Base-by-base conservation (phyloP, 2,797 vertebrate species). In the Chelmon rostratus region DNA sequence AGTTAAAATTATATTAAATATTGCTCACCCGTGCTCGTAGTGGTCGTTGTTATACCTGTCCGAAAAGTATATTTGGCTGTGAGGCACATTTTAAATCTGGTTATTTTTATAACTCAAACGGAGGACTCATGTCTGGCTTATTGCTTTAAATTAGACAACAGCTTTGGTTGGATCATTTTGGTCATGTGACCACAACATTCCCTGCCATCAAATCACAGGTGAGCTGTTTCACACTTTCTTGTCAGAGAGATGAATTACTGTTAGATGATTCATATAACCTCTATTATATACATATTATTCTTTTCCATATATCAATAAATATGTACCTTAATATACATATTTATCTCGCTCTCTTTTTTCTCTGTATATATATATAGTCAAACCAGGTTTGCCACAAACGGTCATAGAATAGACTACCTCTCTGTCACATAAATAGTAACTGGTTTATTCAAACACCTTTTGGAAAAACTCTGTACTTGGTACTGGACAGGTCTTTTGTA, bases 141-240 rank as follows among this genome's bases (percentile, higher is more conserved):
- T 33, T 35, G 16, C 10, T 1, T 16, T 4, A 56, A 68, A 76
- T 66, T 56, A 8, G n/a, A 18, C 7, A 5, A 4, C 11, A 4
- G 25, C 25, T 38, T 2, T 63, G 56, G 78, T 83, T 91, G 83
- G 84, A 61, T 37, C 37, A 33, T 46, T 53, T 11, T 6, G 2
- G 25, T 76, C 84, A 89, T 13, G 62, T 88, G 85, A 82, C 62
- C 53, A 35, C 6, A 40, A 47, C 28, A n/a, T n/a, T n/a, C n/a
- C n/a, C n/a, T n/a, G n/a, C n/a, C 25, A 28, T 28, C 13, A 3
- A 19, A 25, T 52, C 10, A 11, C 71, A 62, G 76, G 79, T 79
- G 68, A 31, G 28, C n/a, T n/a, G n/a, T n/a, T n/a, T n/a, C n/a
- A n/a, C n/a, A n/a, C n/a, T n/a, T n/a, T n/a, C n/a, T n/a, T n/a